phyloP scores from a whole-genome alignment of 2,113 vertebrate genomes.

The Nematolebias whitei region DNA sequence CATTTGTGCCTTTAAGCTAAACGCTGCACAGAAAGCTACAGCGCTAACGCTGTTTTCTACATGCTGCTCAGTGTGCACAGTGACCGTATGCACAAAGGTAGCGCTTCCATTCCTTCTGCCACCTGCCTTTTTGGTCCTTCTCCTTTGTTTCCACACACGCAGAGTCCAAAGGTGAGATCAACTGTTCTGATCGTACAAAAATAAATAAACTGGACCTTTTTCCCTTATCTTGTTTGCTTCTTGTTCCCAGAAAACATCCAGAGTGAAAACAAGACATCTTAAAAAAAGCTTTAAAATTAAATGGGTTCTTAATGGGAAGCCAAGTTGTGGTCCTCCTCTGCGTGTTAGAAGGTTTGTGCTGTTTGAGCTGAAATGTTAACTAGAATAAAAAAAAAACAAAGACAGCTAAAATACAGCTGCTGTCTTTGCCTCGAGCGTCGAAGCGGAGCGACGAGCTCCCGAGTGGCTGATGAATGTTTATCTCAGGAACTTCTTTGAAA shows the following conservation, averaged over 20 bases:
- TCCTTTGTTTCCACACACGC: neutral
- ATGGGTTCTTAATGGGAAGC: neutral
- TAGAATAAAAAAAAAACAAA: constrained; percentile 26
- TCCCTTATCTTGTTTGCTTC: constrained; percentile 20
- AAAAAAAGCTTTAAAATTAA: constrained; percentile 25
- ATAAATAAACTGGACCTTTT: constrained; percentile 55
- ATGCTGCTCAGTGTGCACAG: constrained; percentile 38
- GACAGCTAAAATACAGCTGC: constrained; percentile 37
- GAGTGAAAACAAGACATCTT: constrained; percentile 4
- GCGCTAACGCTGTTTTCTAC: constrained; percentile 43
- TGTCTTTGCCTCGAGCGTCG: constrained; percentile 26
- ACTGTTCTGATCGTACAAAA: constrained; percentile 47
- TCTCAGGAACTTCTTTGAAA: constrained; percentile 36
- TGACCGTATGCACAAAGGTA: constrained; percentile 35
- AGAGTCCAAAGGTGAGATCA: constrained; percentile 8
- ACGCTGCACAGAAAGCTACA: constrained; percentile 48
- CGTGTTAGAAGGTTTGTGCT: constrained; percentile 34
- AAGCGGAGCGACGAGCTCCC: constrained; percentile 46
- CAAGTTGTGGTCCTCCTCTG: constrained; percentile 28
- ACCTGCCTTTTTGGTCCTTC: constrained; percentile 14
- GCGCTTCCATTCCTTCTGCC: constrained; percentile 50
- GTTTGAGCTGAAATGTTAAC: constrained; percentile 58
- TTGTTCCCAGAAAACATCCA: constrained; percentile 21
- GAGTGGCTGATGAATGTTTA: constrained; percentile 36
- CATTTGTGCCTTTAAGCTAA: constrained; percentile 58